Conservation (phyloP, 2,888 invertebrate species). For the Acanthosepion esculentum region DNA sequence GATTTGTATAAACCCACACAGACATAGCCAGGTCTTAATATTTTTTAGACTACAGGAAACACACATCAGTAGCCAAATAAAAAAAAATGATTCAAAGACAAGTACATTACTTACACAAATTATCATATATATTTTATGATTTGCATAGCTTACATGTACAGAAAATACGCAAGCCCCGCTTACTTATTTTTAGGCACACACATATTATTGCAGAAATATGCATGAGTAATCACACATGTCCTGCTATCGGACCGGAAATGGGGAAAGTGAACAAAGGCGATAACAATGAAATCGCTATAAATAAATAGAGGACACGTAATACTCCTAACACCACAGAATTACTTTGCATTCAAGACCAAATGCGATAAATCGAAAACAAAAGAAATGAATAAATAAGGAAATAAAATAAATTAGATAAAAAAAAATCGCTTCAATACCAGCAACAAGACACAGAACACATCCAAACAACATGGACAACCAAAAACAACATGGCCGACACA, state of each 20-base stretch:
- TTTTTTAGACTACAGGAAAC: too few relatives aligned
- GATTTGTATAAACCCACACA: too few relatives aligned
- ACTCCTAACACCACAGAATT: not conserved
- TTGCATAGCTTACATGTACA: too few relatives aligned
- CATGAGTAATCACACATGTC: not conserved
- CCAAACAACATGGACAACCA: not conserved
- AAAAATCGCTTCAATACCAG: too few relatives aligned
- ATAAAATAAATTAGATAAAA: too few relatives aligned
- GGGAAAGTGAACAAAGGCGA: not conserved
- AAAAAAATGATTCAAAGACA: too few relatives aligned
- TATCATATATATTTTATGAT: too few relatives aligned
- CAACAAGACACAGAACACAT: not conserved
- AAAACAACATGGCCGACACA: not conserved
- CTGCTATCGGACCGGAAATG: not conserved
- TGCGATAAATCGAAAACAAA: not conserved
- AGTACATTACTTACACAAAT: too few relatives aligned
- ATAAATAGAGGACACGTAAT: not conserved
- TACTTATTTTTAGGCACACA: not conserved
- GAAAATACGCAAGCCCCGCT: too few relatives aligned
- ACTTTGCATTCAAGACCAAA: not conserved
- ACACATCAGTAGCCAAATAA: too few relatives aligned
- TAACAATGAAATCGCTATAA: slow-evolving; percentile 18
- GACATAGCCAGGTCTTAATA: too few relatives aligned
- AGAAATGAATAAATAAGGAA: not conserved
- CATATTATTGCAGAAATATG: too few relatives aligned